phyloP scores from a whole-genome alignment of 2,113 vertebrate species.

The Gymnorhina tibicen region DNA sequence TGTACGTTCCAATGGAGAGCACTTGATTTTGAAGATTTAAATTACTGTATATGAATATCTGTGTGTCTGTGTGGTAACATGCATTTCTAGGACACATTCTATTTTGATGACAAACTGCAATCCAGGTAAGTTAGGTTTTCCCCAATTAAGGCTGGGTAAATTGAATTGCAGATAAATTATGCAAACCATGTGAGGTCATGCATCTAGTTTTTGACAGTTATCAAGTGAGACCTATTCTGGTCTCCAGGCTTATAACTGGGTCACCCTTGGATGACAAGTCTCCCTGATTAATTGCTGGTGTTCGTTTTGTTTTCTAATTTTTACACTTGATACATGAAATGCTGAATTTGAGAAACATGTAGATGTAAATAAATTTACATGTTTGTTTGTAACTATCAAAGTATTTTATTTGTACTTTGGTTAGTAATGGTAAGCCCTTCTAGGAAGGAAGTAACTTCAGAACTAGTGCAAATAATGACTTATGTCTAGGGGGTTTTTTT shows the following conservation, averaged over 20 bases:
- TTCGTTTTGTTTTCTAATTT: neutral
- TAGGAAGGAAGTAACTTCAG: neutral
- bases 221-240: neutral
- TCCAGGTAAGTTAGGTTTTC: slow-evolving; percentile 47
- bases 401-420: neutral
- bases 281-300: neutral
- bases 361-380: neutral
- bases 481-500: neutral
- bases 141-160: neutral
- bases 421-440: neutral
- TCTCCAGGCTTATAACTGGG: neutral
- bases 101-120: neutral
- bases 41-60: neutral
- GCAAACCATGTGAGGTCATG: neutral
- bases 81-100: neutral
- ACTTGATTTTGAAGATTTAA: neutral
- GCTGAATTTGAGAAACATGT: neutral
- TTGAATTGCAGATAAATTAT: neutral
- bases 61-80: neutral
- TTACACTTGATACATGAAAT: neutral
- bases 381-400: neutral
- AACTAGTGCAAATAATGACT: neutral
- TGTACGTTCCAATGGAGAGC: neutral
- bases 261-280: neutral
- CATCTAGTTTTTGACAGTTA: neutral